A percentile compares a stretch with the other conserved stretches of the same genome.
These are phyloP conservation scores for Griposia aprilina DNA, from an alignment of 2,888 invertebrate genomes.

Conservation along the genomic window DNA sequence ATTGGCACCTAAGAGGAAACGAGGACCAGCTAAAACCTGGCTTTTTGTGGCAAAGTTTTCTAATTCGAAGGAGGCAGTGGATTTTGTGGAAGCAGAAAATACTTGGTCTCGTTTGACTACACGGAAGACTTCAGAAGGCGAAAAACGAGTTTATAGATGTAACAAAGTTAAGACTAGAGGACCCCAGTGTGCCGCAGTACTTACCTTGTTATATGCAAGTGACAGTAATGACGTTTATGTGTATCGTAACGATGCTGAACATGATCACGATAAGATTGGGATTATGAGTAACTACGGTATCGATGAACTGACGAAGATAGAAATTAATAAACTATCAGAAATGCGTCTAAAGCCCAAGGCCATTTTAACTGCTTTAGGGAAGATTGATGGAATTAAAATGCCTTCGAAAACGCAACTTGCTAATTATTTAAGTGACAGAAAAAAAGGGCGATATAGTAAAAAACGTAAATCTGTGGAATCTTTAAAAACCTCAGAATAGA, in stretches of 20 bases:
- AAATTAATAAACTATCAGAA: slow-evolving; percentile 50
- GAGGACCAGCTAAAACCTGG: slow-evolving; percentile 7
- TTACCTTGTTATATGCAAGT: slow-evolving; percentile 12
- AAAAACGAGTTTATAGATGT: slow-evolving; percentile 12
- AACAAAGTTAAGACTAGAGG: slow-evolving; percentile 21
- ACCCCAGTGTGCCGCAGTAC: slow-evolving; percentile 16
- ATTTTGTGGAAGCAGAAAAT: slow-evolving; percentile 10
- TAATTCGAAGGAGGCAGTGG: not conserved
- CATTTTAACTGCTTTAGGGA: slow-evolving; percentile 5
- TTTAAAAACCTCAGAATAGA: not conserved
- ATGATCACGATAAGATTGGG: slow-evolving; percentile 16
- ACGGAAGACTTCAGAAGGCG: not conserved
- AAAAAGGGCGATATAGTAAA: not conserved
- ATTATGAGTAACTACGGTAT: slow-evolving; percentile 50
- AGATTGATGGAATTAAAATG: slow-evolving; percentile 3
- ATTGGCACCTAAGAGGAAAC: not conserved
- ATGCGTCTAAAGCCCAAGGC: slow-evolving; percentile 30
- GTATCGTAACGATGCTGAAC: slow-evolving; percentile 16
- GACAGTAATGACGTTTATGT: not conserved
- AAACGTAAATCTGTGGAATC: not conserved
- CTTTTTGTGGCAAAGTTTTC: slow-evolving; percentile 4
- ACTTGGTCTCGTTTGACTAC: slow-evolving; percentile 17
- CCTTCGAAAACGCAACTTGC: slow-evolving; percentile 2
- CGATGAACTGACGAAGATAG: slow-evolving; percentile 20
- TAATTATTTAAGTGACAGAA: slow-evolving; percentile 7